Conservation (phyloP, 2,888 invertebrate genomes). For the Leucoptera coffeella region DNA sequence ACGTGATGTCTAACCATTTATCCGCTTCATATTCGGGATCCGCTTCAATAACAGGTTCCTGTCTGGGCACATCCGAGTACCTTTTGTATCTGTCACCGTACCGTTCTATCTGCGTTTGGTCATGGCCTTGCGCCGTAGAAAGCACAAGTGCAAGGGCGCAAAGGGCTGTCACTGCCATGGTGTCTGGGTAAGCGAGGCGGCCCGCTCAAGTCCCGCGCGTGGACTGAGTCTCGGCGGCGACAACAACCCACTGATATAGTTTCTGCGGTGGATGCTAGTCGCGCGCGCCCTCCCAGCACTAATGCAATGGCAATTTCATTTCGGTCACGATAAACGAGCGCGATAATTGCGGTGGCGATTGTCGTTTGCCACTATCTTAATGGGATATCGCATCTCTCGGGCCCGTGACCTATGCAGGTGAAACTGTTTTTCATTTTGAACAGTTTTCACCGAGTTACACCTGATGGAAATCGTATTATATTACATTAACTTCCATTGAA, state of each 20-base stretch:
- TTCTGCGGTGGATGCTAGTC: slow-evolving; percentile 41
- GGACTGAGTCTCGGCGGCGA: slow-evolving; percentile 33
- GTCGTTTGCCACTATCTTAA: slow-evolving; percentile 42
- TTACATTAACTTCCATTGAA: no score
- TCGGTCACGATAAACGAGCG: slow-evolving; percentile 45
- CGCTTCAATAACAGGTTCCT: slow-evolving; percentile 51
- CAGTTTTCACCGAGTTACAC: slow-evolving; percentile 40
- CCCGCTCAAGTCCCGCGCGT: slow-evolving; percentile 25
- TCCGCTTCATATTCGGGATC: slow-evolving; percentile 13
- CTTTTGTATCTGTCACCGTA: slow-evolving; percentile 30
- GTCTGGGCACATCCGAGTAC: slow-evolving; percentile 50
- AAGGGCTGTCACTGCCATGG: slow-evolving; percentile 25
- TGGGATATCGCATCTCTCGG: slow-evolving; percentile 36
- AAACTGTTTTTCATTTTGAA: slow-evolving; percentile 41
- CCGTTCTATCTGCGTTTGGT: slow-evolving; percentile 23
- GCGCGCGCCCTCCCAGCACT: slow-evolving; percentile 33
- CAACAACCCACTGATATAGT: slow-evolving; percentile 36
- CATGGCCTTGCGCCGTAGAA: slow-evolving; percentile 18
- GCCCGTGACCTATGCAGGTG: slow-evolving; percentile 39
- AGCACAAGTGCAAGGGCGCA: slow-evolving; percentile 17
- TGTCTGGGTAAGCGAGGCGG: slow-evolving; percentile 30
- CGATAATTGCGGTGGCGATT: slow-evolving; percentile 42
- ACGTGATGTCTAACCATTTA: slow-evolving; percentile 15
- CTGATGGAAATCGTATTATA: no score
- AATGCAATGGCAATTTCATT: slow-evolving; percentile 40